These are phyloP conservation scores for Bolborhynchus lineola DNA, from an alignment of 2,113 vertebrate genomes.

Conservation along the genomic window DNA sequence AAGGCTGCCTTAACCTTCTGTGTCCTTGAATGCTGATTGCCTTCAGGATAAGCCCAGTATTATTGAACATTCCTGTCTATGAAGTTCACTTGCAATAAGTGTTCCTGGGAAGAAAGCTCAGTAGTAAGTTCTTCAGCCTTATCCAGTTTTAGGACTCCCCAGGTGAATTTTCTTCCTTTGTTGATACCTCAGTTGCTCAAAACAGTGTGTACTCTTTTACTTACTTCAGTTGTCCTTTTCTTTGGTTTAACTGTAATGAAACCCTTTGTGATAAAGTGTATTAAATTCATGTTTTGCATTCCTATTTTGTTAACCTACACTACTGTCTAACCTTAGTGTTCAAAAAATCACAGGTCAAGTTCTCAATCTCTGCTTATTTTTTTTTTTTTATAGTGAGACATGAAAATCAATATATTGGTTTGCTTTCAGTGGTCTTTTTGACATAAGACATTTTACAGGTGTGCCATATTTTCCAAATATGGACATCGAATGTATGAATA, in stretches of 20 bases:
- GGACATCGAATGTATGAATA: neutral
- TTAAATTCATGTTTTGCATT: neutral
- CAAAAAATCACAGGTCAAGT: neutral
- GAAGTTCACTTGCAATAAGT: neutral
- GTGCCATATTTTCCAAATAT: neutral
- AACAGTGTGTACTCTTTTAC: neutral
- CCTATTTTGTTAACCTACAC: neutral
- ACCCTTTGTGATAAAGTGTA: neutral
- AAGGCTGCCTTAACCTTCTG: neutral
- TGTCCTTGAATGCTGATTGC: neutral
- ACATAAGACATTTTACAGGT: neutral
- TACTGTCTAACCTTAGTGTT: neutral
- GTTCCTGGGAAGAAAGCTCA: neutral
- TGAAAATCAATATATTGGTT: neutral
- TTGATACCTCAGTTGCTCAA: neutral
- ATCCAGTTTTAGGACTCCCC: neutral
- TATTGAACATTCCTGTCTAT: neutral
- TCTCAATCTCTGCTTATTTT: neutral
- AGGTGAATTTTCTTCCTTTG: neutral
- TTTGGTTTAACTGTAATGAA: neutral
- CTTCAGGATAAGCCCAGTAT: neutral
- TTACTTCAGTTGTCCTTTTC: neutral
- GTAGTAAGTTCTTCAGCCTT: neutral
- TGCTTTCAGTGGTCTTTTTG: neutral
- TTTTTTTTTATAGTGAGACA: neutral